phyloP scores from a whole-genome alignment of 2,888 invertebrate species.

The Lasioglossum villosulum region DNA sequence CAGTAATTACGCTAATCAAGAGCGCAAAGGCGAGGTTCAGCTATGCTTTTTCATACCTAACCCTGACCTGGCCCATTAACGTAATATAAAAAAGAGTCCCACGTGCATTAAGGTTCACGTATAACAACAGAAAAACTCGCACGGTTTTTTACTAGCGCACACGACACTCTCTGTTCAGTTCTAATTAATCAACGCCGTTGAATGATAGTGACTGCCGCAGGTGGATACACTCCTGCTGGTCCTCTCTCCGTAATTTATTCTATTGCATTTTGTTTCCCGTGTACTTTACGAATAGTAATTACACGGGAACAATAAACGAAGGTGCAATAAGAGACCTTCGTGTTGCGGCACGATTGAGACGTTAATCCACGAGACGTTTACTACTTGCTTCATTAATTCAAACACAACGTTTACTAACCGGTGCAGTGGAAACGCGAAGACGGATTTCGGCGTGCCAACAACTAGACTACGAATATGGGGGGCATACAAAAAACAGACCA shows the following conservation, averaged over 20 bases:
- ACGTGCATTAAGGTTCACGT: neutral
- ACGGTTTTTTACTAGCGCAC: neutral
- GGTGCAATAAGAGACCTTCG: neutral
- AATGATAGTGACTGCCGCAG: neutral
- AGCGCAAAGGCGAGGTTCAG: neutral
- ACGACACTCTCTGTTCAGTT: neutral
- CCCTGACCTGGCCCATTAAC: neutral
- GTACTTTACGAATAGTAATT: neutral
- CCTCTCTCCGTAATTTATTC: slow-evolving; percentile 5
- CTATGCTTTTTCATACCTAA: neutral
- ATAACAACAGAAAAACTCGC: neutral
- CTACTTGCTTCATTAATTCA: slow-evolving; percentile 42
- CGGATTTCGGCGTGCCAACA: neutral
- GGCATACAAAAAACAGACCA: neutral
- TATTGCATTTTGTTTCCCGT: neutral
- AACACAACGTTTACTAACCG: slow-evolving; percentile 2
- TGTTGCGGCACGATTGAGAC: slow-evolving; percentile 16
- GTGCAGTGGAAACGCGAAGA: neutral
- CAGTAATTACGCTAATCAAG: neutral
- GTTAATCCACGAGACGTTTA: slow-evolving; percentile 6
- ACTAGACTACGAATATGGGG: neutral
- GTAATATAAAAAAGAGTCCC: neutral
- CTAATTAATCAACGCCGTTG: neutral
- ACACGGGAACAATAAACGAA: neutral
- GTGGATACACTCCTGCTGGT: neutral